Base-by-base conservation (phyloP, 2,888 invertebrate genomes). In the Oscheius sp. region DNA sequence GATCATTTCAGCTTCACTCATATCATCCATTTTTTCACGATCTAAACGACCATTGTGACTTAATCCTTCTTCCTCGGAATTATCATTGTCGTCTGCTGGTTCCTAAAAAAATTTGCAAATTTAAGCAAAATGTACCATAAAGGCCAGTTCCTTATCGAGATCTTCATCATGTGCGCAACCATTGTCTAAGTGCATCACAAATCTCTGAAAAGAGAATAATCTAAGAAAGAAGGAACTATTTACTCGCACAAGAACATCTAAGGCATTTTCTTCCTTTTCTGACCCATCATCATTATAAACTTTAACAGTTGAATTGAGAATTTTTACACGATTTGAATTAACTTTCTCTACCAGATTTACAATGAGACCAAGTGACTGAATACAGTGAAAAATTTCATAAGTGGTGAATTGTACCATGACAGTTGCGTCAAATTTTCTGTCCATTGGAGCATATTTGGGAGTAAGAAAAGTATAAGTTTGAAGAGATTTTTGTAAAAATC, bases 261-360 rank as follows among this genome's bases (percentile, higher is more conserved):
- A 45, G 1, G 72, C 73, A 1, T 73, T 70, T 30, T 67, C 50
- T 22, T 71, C 70, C 32, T 63, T 68, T 2, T 45, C 47, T 9
- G 63, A 70, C 30, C 72, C 63, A 3, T 68, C 70, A 8, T 71
- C 69, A 0, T 38, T 8, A 14, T 70, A 49, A 36, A 68, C 32
- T 20, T 47, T 22, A 5, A 76, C 68, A 2, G 50, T 70, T 9
- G 72, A 5, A 8, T 68, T 70, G 8, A 83, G 75, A 33, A 88
- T 71, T 51, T 83, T 76, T 24, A 81, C 77, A 12, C 95, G 91
- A 88, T 95, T 95, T 36, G 90, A 88, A 70, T 91, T 91, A 86
- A 93, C 94, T 87, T 94, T 92, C 88, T 96, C 96, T 65, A 94
- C 93, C 80, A 98, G 89, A 89, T 97, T 98, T 83, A 96, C 94